phyloP scores from a whole-genome alignment of 2,113 vertebrate genomes.

The Naja naja region DNA sequence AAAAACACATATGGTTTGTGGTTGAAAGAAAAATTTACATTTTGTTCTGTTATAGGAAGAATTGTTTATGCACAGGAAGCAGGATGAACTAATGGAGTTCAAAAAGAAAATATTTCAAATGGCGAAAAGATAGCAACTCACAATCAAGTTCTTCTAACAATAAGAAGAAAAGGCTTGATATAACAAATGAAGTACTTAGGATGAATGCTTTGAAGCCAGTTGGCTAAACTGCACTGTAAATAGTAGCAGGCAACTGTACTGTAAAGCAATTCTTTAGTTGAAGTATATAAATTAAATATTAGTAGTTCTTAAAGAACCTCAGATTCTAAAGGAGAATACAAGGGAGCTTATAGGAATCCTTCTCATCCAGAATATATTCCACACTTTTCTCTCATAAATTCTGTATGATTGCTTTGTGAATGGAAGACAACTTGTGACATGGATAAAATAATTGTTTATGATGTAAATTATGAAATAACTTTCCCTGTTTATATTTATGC shows the following conservation, averaged over 20 bases:
- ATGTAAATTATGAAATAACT: background rate
- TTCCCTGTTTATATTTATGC: background rate
- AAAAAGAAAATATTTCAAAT: background rate
- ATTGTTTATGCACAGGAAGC: background rate
- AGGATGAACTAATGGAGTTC: background rate
- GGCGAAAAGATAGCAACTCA: background rate
- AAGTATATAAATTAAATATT: background rate
- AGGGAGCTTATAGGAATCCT: background rate
- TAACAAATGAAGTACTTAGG: background rate
- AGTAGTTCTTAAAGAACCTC: background rate
- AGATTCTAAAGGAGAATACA: background rate
- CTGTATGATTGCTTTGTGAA: background rate
- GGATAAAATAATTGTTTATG: constrained; percentile 10
- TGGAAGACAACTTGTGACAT: background rate
- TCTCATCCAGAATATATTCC: background rate
- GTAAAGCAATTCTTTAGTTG: background rate
- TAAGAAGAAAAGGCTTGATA: background rate
- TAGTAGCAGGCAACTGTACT: background rate
- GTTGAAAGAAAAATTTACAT: background rate
- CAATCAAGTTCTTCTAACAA: background rate
- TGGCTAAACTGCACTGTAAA: background rate
- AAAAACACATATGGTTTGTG: background rate
- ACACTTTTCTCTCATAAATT: background rate
- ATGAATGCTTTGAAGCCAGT: background rate
- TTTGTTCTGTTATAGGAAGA: background rate